Evolutionary conservation across 2,888 invertebrate species (phyloP), one percentile per base, ranked within the genome.

Genomic region (Volucella inflata): DNA sequence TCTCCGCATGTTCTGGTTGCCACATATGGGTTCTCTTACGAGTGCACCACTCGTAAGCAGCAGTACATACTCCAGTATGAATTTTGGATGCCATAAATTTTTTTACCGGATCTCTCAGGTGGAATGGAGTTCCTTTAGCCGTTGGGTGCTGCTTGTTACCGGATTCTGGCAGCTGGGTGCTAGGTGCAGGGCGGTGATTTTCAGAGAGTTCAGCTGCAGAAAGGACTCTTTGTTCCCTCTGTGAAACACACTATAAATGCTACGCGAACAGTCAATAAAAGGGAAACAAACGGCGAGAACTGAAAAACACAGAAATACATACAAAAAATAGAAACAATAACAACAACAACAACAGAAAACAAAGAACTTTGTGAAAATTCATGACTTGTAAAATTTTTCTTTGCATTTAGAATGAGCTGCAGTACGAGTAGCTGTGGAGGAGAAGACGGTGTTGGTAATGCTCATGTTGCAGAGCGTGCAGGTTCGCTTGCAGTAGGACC

Each of bases 371-470:
- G 75, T 75, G 65, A 71, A 79, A 84, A 84, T 84, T 79, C 79
- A 84, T 79, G 84, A 84, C 75, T 84, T 84, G 79, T 79, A 84
- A 84, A 65, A 75, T 79, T 84, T 75, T 84, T 84, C 84, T 75
- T 84, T 84, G 84, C 84, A 84, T 84, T 84, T 60, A 21, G 67
- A 75, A 84, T 84, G 84, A 84, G 79, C 59, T 75, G 30, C 30
- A 30, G 2, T 6, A 30, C 9, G 10, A n/a, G 46, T 51, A 30
- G 55, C 36, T 57, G 38, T 53, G 38, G 11, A 10, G 40, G 12
- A 57, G 70, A 17, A 38, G 44, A 36, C 16, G 62, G 50, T 71
- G 50, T 9, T 38, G 46, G 70, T 59, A 17, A 72, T 72, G 36
- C 44, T 36, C 14, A 42, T 53, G 42, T 44, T 44, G 11, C n/a